Conservation (phyloP, 2,113 vertebrate genomes). For the Turnix velox region DNA sequence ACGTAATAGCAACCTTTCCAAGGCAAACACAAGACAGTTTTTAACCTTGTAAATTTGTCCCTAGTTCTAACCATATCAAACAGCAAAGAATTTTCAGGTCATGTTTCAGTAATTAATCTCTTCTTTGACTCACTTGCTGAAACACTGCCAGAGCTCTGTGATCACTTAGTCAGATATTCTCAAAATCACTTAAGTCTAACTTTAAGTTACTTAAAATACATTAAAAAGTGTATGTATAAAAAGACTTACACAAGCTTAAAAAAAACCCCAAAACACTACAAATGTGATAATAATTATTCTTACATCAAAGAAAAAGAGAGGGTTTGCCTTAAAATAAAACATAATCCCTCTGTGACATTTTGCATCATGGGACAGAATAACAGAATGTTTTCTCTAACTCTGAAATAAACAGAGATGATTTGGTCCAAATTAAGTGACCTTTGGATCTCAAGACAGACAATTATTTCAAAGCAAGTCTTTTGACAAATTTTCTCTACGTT, state of each 20-base stretch:
- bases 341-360: not conserved
- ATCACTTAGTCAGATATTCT: not conserved
- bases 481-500: conserved; percentile 33
- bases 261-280: not conserved
- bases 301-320: not conserved
- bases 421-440: conserved; percentile 35
- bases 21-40: not conserved
- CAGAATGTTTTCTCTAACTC: not conserved
- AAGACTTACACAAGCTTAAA: not conserved
- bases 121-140: not conserved
- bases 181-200: not conserved
- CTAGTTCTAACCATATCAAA: not conserved
- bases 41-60: not conserved
- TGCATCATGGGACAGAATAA: not conserved
- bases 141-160: not conserved
- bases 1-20: not conserved
- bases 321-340: not conserved
- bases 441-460: conserved; percentile 33
- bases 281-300: not conserved
- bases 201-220: not conserved
- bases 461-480: conserved; percentile 36
- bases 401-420: conserved; percentile 24
- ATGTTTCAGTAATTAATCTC: not conserved
- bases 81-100: not conserved
- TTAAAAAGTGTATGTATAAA: not conserved